Conservation (phyloP, 1,140 invertebrate species). For the Euwallacea fornicatus region DNA sequence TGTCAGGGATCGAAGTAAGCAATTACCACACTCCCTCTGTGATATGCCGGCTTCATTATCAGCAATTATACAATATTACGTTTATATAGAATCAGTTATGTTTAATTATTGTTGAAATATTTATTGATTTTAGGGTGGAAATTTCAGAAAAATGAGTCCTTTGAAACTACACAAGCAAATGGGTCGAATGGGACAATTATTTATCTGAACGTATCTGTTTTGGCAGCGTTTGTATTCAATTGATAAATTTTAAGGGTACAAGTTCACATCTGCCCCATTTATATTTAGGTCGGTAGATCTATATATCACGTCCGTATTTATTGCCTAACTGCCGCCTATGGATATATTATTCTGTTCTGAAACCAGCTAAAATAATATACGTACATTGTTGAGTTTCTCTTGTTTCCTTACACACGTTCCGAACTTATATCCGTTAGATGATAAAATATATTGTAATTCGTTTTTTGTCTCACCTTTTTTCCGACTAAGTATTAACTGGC, state of each 20-base stretch:
- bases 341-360: constrained; percentile 24
- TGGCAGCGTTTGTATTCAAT: constrained; percentile 35
- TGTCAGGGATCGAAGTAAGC: background rate
- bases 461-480: constrained; percentile 32
- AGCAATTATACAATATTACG: too few relatives aligned
- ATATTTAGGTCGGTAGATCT: constrained; percentile 43
- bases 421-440: constrained; percentile 43
- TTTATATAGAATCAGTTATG: too few relatives aligned
- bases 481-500: constrained; percentile 14
- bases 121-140: constrained; percentile 2
- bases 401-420: constrained; percentile 38
- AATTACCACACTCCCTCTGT: background rate
- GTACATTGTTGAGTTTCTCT: constrained; percentile 39
- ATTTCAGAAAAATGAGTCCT: constrained; percentile 15
- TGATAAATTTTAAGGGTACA: constrained; percentile 45
- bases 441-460: constrained; percentile 45
- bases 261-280: constrained; percentile 43
- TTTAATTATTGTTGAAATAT: constrained; percentile 4
- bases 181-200: constrained; percentile 29
- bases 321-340: constrained; percentile 27
- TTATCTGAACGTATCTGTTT: constrained; percentile 37
- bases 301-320: constrained; percentile 48
- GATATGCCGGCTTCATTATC: too few relatives aligned
- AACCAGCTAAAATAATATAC: constrained; percentile 29
- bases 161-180: constrained; percentile 22